phyloP scores from a whole-genome alignment of 1,140 invertebrate species.

The Drosophila navojoa region DNA sequence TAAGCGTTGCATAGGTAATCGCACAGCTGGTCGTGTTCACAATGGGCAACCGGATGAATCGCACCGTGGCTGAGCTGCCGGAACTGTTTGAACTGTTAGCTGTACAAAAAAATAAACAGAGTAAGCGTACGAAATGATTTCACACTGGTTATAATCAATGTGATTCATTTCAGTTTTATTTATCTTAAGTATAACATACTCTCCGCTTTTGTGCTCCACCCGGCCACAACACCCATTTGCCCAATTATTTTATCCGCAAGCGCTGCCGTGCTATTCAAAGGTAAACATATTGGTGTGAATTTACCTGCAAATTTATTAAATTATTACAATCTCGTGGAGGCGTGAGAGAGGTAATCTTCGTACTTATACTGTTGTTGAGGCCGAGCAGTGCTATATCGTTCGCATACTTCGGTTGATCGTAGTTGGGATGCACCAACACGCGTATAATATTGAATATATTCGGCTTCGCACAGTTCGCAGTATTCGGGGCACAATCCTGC shows the following conservation, averaged over 20 bases:
- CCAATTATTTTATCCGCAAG: conserved; percentile 69
- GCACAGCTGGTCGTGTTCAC: conserved; percentile 80
- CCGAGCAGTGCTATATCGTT: conserved; percentile 89
- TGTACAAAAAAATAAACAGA: conserved; percentile 15
- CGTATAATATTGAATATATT: conserved; percentile 85
- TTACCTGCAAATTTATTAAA: conserved; percentile 29
- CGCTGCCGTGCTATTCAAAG: conserved; percentile 68
- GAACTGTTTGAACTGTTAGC: conserved; percentile 64
- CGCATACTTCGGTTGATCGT: conserved; percentile 86
- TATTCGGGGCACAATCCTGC: conserved; percentile 85
- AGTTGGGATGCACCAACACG: conserved; percentile 85
- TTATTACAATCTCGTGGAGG: too few relatives aligned
- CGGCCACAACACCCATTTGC: conserved; percentile 85
- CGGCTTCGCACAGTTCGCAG: conserved; percentile 85
- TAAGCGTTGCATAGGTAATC: conserved; percentile 76
- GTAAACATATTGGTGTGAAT: conserved; percentile 85
- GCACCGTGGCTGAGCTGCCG: conserved; percentile 19
- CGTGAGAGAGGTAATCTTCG: neutral
- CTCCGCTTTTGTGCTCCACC: conserved; percentile 84
- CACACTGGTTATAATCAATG: neutral
- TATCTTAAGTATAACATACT: conserved; percentile 35
- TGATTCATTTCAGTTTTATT: conserved; percentile 3
- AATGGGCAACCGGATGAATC: conserved; percentile 84
- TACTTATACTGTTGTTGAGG: conserved; percentile 66
- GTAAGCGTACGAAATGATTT: neutral